phyloP scores from a whole-genome alignment of 2,888 invertebrate species.

The Drosophila phalerata region DNA sequence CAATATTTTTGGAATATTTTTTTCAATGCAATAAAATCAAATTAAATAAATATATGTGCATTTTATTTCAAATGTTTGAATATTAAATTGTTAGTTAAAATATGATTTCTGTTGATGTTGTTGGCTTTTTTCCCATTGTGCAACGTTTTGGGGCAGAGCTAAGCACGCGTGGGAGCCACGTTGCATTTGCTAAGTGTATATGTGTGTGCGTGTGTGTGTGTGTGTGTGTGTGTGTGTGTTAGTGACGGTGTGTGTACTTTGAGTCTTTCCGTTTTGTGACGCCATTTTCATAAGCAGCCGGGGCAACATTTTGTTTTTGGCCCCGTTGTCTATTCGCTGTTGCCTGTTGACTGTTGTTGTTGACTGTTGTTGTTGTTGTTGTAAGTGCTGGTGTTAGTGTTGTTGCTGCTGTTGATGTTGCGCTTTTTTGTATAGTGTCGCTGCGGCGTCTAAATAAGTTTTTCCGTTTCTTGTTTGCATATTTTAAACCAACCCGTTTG shows the following conservation, averaged over 20 bases:
- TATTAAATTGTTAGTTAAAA: conserved; percentile 3
- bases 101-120: neutral
- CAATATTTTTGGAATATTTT: neutral
- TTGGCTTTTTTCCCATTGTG: conserved; percentile 54
- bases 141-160: conserved; percentile 55
- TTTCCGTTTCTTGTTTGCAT: conserved; percentile 80
- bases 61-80: neutral
- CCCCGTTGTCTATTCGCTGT: conserved; percentile 37
- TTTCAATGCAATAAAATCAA: neutral
- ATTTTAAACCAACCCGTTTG: conserved; percentile 65
- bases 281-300: conserved; percentile 78
- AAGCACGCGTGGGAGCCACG: conserved; percentile 60
- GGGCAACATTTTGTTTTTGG: conserved; percentile 66
- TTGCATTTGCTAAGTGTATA: conserved; percentile 33
- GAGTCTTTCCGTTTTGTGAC: conserved; percentile 64
- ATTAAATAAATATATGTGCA: neutral
- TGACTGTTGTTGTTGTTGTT: neutral
- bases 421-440: conserved; percentile 48
- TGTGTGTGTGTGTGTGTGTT: conserved; percentile 10
- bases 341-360: conserved; percentile 22
- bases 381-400: neutral
- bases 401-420: conserved; percentile 31
- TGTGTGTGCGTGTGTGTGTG: conserved; percentile 2
- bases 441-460: conserved; percentile 77
- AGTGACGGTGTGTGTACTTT: conserved; percentile 7